Evolutionary conservation across 2,113 vertebrate species (phyloP).

Genomic region (Chroicocephalus ridibundus): DNA sequence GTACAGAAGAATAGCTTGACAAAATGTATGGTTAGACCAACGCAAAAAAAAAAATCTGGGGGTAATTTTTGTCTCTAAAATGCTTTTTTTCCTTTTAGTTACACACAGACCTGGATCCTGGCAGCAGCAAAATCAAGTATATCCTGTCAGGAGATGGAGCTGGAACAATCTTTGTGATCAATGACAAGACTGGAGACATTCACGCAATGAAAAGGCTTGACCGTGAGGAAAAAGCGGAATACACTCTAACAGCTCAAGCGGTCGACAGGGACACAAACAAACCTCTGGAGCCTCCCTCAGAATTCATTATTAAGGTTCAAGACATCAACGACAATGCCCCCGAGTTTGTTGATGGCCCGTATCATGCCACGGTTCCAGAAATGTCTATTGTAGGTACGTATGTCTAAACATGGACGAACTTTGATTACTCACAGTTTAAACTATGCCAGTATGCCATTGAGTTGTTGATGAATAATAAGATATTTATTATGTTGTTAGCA

Average conservation of each 20-base stretch:
- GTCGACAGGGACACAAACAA: constrained; percentile 89
- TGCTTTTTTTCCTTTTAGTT: constrained; percentile 76
- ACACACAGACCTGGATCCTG: constrained; percentile 95
- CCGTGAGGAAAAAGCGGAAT: constrained; percentile 97
- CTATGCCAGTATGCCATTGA: not conserved
- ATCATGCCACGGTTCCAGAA: constrained; percentile 91
- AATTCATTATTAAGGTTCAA: constrained; percentile 99
- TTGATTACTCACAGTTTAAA: not conserved
- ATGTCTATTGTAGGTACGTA: constrained; percentile 96
- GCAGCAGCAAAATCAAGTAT: constrained; percentile 91
- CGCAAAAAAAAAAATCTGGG: not conserved
- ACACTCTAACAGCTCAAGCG: constrained; percentile 94
- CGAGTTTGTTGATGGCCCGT: constrained; percentile 91
- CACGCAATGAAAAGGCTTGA: constrained; percentile 98
- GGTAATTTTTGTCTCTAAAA: constrained; percentile 6
- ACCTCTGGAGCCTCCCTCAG: constrained; percentile 92
- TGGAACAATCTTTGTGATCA: constrained; percentile 98
- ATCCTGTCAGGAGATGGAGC: constrained; percentile 95
- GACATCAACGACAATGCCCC: constrained; percentile 99
- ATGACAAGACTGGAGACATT: constrained; percentile 95
- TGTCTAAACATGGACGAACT: not conserved
- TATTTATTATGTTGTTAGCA: constrained; percentile 66
- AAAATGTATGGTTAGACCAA: not conserved
- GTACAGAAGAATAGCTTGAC: not conserved
- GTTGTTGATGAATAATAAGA: constrained; percentile 29